Base-by-base conservation (phyloP, 2,797 vertebrate genomes). In the Lagodon rhomboides region DNA sequence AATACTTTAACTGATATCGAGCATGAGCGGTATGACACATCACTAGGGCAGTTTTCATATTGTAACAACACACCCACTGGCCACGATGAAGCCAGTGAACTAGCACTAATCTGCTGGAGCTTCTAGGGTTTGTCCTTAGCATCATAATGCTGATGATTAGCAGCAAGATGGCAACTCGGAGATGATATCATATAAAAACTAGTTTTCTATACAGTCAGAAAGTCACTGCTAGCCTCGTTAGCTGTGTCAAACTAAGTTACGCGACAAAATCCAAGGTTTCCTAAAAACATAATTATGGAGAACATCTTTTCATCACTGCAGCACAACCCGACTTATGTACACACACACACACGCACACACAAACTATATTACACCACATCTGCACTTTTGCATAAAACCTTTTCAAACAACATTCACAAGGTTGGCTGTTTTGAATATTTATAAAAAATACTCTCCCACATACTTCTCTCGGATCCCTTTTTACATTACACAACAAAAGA, bases 391-490 rank as follows among this genome's bases (percentile, higher is more conserved):
- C 91, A 94, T 93, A 91, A 85, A 71, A 87, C 82, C 76, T 74
- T 79, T 86, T 83, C 58, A 53, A 89, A 88, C 79, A 86, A 82
- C 78, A 89, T 85, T 88, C 85, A 91, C 85, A 87, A 81, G 80
- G 85, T 85, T 85, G 47, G 67, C 79, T 87, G 65, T 72, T 91
- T 64, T 47, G 69, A 92, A 92, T 90, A 88, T 86, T 90, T 91
- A 87, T 38, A 89, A 95, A 94, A 91, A 90, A 94, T 86, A 92
- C 82, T 91, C 63, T 84, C 73, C 77, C 30, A 63, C 50, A 72
- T 65, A 54, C 13, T 56, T 85, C 79, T 74, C 65, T 79, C 70
- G 55, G 63, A 75, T 85, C 73, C 51, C 69, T 79, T 80, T 38
- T 86, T 82, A 84, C 73, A 73, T 64, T 77, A 68, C 78, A 90